Evolutionary conservation across 2,113 vertebrate genomes (phyloP).

Genomic region (Thamnophis sirtalis): DNA sequence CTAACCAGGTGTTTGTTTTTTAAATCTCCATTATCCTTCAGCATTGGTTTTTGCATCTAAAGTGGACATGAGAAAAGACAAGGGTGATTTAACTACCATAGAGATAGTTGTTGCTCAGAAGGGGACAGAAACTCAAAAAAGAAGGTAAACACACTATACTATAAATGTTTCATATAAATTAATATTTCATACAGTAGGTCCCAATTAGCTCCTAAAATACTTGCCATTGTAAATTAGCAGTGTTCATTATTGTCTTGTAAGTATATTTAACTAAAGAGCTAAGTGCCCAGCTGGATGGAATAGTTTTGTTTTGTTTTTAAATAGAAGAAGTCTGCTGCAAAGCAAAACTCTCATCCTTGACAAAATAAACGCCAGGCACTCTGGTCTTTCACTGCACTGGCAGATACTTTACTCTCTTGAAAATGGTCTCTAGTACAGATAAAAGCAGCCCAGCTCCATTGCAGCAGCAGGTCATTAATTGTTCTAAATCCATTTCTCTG

Average conservation of each 20-base stretch:
- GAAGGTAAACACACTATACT: neutral
- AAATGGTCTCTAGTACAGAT: neutral
- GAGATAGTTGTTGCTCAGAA: neutral
- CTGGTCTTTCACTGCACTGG: fast-evolving
- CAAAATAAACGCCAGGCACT: neutral
- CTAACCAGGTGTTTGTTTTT: neutral
- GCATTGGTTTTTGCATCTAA: neutral
- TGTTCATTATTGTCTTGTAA: neutral
- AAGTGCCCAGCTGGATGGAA: fast-evolving
- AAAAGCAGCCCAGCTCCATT: neutral
- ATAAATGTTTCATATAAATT: neutral
- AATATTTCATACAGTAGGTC: neutral
- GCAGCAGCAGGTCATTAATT: neutral
- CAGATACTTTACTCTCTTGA: neutral
- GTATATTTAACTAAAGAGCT: slow-evolving; percentile 4
- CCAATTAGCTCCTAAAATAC: slow-evolving; percentile 1
- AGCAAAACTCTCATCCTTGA: neutral
- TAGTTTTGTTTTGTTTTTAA: neutral
- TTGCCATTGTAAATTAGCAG: slow-evolving; percentile 8
- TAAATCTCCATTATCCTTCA: neutral
- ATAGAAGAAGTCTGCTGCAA: neutral
- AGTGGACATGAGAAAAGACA: neutral
- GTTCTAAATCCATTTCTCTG: neutral
- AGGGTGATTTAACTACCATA: neutral
- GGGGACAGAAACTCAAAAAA: neutral